phyloP scores from a whole-genome alignment of 1,140 invertebrate genomes.

The Drosophila auraria region DNA sequence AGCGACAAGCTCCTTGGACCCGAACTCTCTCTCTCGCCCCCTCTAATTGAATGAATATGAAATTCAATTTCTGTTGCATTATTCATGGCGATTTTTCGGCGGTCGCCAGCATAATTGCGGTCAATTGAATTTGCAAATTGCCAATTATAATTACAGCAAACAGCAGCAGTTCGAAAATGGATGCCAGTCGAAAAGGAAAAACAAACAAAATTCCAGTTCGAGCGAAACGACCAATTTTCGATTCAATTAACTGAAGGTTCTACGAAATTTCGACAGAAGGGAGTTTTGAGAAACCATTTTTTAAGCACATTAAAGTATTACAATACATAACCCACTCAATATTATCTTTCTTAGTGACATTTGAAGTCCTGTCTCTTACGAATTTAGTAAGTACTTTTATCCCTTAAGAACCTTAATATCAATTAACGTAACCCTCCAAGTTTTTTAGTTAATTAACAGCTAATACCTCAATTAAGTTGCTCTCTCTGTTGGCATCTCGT shows the following conservation, averaged over 20 bases:
- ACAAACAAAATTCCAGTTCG: constrained; percentile 11
- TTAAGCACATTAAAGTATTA: no score
- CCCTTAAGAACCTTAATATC: not conserved
- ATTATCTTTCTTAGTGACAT: no score
- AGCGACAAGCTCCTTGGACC: no score
- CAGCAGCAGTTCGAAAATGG: constrained; percentile 19
- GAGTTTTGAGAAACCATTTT: not conserved
- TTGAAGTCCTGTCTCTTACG: no score
- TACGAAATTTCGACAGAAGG: not conserved
- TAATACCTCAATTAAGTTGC: constrained; percentile 34
- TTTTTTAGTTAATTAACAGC: constrained; percentile 7
- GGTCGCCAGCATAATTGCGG: constrained; percentile 50
- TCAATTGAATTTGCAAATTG: constrained; percentile 67
- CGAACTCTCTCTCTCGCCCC: not conserved
- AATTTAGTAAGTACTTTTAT: not conserved
- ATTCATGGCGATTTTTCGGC: constrained; percentile 58
- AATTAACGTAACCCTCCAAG: not conserved
- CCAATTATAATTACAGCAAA: constrained; percentile 51
- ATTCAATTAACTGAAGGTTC: constrained; percentile 30
- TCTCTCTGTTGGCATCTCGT: constrained; percentile 12
- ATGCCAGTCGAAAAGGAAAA: constrained; percentile 1
- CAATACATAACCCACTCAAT: no score
- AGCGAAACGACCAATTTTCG: constrained; percentile 23
- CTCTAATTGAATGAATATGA: constrained; percentile 62
- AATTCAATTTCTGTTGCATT: constrained; percentile 50